Conservation (phyloP, 2,888 invertebrate genomes). For the Tetropium fuscum region DNA sequence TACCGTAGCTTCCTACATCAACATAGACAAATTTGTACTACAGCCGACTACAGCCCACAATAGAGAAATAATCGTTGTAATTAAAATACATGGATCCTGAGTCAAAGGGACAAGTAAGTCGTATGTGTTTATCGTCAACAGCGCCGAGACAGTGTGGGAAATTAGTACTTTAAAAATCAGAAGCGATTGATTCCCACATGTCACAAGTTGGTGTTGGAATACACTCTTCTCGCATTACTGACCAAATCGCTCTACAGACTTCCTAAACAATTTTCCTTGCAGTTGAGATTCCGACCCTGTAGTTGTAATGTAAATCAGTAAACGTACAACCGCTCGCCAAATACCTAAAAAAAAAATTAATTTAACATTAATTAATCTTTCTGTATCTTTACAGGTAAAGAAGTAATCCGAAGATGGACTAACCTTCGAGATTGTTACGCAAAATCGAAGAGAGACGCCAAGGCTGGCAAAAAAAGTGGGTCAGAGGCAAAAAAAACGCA, state of each 20-base stretch:
- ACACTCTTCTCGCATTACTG: slow-evolving; percentile 30
- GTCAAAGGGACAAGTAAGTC: background rate
- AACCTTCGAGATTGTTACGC: slow-evolving; percentile 20
- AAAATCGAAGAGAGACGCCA: slow-evolving; percentile 16
- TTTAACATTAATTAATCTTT: background rate
- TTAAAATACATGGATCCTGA: slow-evolving; percentile 8
- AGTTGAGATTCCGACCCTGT: slow-evolving; percentile 26
- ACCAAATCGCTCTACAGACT: slow-evolving; percentile 25
- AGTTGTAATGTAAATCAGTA: slow-evolving; percentile 33
- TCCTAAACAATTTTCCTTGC: slow-evolving; percentile 13
- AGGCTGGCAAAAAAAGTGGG: slow-evolving; percentile 15
- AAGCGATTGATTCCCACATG: background rate
- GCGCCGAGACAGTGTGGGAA: slow-evolving; percentile 18
- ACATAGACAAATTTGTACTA: slow-evolving; percentile 19
- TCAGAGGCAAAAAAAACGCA: slow-evolving; percentile 14
- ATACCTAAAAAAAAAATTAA: slow-evolving; percentile 29
- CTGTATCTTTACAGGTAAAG: slow-evolving; percentile 15
- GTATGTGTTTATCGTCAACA: slow-evolving; percentile 17
- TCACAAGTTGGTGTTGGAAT: slow-evolving; percentile 14
- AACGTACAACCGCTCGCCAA: slow-evolving; percentile 36
- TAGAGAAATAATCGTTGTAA: slow-evolving; percentile 7
- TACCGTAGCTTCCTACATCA: slow-evolving; percentile 24
- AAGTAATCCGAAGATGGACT: slow-evolving; percentile 20
- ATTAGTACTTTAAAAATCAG: slow-evolving; percentile 5
- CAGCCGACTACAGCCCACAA: slow-evolving; percentile 27